Evolutionary conservation across 2,113 vertebrate species (phyloP), one percentile per base, ranked within the genome.

Genomic region (Panthera leo): DNA sequence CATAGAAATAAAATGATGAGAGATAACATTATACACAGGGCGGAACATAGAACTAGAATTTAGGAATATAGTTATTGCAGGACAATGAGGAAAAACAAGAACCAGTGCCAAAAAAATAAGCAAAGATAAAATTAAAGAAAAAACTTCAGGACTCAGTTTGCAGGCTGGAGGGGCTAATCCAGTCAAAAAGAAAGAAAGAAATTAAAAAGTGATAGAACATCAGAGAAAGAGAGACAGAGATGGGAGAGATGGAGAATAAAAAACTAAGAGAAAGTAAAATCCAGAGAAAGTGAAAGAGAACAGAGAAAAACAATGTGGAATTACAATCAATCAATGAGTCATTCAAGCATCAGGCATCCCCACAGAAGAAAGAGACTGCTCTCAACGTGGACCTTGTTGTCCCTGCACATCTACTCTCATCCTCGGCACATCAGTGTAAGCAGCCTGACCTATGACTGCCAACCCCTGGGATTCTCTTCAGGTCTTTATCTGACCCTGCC

Each of bases 91-190:
- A 85, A 73, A 25, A 42, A 42, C 79, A 76, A 68, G 19, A 73
- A 63, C 2, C 2, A 21, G 27, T 63, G 71, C 14, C 48, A 45
- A 79, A 85, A 18, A 91, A 95, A 89, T 70, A 68, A 75, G 45
- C 23, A 75, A 95, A 79, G 34, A 80, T 23, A 42, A 85, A 91
- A 88, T 67, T 63, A 53, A 84, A 67, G 85, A 96, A 65, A 92
- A 65, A 31, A 48, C 91, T 79, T 67, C 70, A 84, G 36, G 31
- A 75, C 42, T 73, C 63, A 75, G 67, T 85, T 58, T 73, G n/a
- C 45, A 29, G 51, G 29, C 88, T 65, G 86, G 76, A n/a, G 4
- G 27, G 18, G 27, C 39, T 78, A 58, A 91, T 55, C 19, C 19
- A 73, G 31, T 70, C n/a, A 95, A 80, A 89, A 21, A 36, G 23